Conservation (phyloP, 2,113 vertebrate genomes). For the Clarias batrachus region DNA sequence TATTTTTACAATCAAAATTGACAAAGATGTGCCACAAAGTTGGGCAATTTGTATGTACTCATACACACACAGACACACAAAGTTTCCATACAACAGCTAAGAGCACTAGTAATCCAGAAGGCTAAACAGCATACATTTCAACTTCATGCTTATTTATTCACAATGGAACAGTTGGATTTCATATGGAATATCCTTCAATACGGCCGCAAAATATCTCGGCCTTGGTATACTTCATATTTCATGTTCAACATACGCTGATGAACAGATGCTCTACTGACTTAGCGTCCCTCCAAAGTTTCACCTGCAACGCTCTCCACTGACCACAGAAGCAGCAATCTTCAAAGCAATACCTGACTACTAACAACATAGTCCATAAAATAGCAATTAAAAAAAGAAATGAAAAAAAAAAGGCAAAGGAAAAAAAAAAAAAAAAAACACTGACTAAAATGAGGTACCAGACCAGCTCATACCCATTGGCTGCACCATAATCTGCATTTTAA, state of each 20-base stretch:
- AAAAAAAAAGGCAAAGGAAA: conserved; percentile 50
- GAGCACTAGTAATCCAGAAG: conserved; percentile 53
- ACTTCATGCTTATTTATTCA: conserved; percentile 47
- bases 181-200: conserved; percentile 65
- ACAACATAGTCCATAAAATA: conserved; percentile 54
- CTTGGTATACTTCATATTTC: conserved; percentile 62
- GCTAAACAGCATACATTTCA: conserved; percentile 46
- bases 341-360: conserved; percentile 57
- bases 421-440: conserved; percentile 67
- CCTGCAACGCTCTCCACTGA: conserved; percentile 58
- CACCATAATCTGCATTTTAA: conserved; percentile 62
- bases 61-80: conserved; percentile 51
- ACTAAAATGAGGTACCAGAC: conserved; percentile 67
- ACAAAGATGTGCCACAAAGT: conserved; percentile 27
- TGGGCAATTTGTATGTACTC: conserved; percentile 26
- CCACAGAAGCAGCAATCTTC: conserved; percentile 45
- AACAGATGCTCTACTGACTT: conserved; percentile 70
- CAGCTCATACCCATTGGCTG: conserved; percentile 68
- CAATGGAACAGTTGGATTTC: conserved; percentile 50
- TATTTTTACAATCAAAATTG: conserved; percentile 28
- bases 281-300: conserved; percentile 61
- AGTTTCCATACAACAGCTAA: conserved; percentile 52
- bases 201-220: conserved; percentile 51
- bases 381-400: conserved; percentile 14
- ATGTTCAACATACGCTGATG: conserved; percentile 60